These are phyloP conservation scores for Platyrinchus mystaceus DNA, from an alignment of 2,797 vertebrate species.

Conservation along the genomic window DNA sequence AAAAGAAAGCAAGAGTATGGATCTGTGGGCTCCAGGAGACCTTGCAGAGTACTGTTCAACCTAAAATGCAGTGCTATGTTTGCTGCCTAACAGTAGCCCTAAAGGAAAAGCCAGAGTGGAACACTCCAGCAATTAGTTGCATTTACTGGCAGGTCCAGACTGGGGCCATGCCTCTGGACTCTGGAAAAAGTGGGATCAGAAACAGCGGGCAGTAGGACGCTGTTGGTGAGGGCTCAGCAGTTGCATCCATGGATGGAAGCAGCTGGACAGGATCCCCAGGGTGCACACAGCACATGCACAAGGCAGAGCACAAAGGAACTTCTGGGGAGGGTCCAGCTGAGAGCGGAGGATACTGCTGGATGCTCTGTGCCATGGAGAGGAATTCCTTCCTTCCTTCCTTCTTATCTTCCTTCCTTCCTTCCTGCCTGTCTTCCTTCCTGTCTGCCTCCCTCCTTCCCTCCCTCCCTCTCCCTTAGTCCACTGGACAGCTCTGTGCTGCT, in stretches of 20 bases:
- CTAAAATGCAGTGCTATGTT: background rate
- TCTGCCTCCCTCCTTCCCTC: background rate
- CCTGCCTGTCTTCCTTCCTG: background rate
- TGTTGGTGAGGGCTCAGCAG: background rate
- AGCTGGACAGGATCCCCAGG: background rate
- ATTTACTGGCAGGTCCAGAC: background rate
- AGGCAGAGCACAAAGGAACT: background rate
- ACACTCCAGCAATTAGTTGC: background rate
- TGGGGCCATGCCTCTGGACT: background rate
- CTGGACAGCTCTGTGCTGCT: background rate
- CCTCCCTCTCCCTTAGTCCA: background rate
- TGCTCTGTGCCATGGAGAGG: background rate
- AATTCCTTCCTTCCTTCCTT: background rate
- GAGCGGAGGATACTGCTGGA: background rate
- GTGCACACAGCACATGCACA: background rate
- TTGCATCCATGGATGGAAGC: background rate
- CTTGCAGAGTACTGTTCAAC: background rate
- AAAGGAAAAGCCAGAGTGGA: background rate
- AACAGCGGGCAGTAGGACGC: background rate
- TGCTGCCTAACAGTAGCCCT: background rate
- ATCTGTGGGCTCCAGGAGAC: background rate
- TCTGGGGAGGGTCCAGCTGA: background rate
- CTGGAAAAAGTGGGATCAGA: background rate
- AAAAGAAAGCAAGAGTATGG: background rate
- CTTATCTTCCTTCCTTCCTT: too few species aligned